Percentiles rank a stretch among this genome's conserved stretches.
Evolutionary conservation across 2,888 invertebrate genomes (phyloP).

Genomic region (Bugulina stolonifera): DNA sequence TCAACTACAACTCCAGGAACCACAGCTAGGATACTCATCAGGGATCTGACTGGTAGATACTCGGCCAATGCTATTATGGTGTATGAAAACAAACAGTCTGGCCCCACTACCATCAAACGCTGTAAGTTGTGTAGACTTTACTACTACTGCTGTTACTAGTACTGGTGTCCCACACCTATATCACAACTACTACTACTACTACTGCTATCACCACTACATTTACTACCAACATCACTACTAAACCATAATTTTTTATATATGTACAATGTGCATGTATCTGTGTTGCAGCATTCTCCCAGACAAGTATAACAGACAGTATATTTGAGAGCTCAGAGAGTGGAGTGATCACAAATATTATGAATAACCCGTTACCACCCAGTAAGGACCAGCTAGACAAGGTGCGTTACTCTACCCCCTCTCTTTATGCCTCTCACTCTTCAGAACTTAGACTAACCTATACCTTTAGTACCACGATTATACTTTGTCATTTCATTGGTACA

Average conservation of each 20-base stretch:
- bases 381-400: conserved; percentile 15
- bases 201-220: too few species aligned
- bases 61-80: conserved; percentile 93
- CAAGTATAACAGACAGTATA: conserved; percentile 2
- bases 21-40: conserved; percentile 71
- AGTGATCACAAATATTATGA: not conserved
- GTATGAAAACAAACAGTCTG: conserved; percentile 55
- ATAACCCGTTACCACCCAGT: conserved; percentile 7
- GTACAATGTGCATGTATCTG: too few species aligned
- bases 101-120: conserved; percentile 26
- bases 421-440: too few species aligned
- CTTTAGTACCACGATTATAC: too few species aligned
- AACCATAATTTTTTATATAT: too few species aligned
- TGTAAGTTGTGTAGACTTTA: conserved; percentile 3
- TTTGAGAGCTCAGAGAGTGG: conserved; percentile 1
- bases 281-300: conserved; percentile 20
- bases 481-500: too few species aligned
- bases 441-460: too few species aligned
- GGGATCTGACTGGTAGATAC: conserved; percentile 87
- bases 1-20: conserved; percentile 68
- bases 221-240: too few species aligned
- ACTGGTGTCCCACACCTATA: not conserved
- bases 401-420: not conserved
- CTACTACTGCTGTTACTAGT: too few species aligned
- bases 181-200: too few species aligned